A percentile compares a stretch with the other conserved stretches of the same genome.
Evolutionary conservation across 2,797 vertebrate genomes (phyloP).

Genomic region (Sebastes miniatus): DNA sequence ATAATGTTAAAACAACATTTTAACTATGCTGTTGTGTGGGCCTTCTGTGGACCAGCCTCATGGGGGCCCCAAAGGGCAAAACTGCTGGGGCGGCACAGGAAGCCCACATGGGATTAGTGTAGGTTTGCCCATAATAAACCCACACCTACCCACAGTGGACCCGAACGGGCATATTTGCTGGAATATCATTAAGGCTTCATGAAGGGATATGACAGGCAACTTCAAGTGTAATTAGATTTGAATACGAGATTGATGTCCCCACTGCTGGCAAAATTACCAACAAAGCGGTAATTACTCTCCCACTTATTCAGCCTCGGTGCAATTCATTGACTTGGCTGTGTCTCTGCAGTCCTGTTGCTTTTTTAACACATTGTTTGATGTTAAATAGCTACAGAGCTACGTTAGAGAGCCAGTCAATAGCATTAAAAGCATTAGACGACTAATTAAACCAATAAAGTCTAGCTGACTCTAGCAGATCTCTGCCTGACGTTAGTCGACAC

Average conservation of each 20-base stretch:
- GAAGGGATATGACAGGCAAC: background rate
- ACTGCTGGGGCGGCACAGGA: background rate
- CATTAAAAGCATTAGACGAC: conserved; percentile 37
- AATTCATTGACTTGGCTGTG: conserved; percentile 34
- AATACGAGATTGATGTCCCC: conserved; percentile 41
- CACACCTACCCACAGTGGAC: background rate
- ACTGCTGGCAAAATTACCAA: conserved; percentile 31
- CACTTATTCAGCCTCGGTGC: conserved; percentile 3
- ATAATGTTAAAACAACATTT: background rate
- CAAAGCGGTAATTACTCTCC: conserved; percentile 47
- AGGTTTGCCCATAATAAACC: background rate
- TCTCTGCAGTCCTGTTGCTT: conserved; percentile 15
- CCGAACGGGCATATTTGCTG: background rate
- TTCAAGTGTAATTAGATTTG: conserved; percentile 41
- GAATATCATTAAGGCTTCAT: background rate
- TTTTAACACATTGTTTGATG: conserved; percentile 55
- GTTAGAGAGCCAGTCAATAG: conserved; percentile 55
- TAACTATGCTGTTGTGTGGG: background rate
- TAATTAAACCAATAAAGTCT: conserved; percentile 69
- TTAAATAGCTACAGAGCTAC: conserved; percentile 44
- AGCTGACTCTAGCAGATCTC: conserved; percentile 31
- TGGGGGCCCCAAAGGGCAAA: background rate
- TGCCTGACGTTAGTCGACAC: conserved; percentile 28
- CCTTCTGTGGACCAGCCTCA: background rate
- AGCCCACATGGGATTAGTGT: background rate